phyloP scores from a whole-genome alignment of 2,797 vertebrate genomes.

The Siniperca obscura region DNA sequence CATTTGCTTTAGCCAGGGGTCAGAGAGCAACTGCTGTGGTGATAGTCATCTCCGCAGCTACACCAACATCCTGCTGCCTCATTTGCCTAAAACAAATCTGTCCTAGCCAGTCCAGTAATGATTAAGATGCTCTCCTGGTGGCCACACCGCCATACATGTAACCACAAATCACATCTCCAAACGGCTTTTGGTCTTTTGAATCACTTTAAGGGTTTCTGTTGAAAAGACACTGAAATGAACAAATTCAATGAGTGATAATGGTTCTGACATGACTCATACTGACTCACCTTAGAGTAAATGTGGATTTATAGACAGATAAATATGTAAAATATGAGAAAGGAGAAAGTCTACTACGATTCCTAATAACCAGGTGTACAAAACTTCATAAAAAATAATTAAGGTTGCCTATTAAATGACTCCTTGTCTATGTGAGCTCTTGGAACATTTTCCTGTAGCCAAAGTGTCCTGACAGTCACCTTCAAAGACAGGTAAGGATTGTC shows the following conservation, averaged over 20 bases:
- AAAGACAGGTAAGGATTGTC: constrained; percentile 35
- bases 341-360: background rate
- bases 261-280: background rate
- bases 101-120: constrained; percentile 23
- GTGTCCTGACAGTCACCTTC: constrained; percentile 52
- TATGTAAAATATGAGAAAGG: background rate
- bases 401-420: background rate
- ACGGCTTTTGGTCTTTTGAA: background rate
- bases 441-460: background rate
- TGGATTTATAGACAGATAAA: background rate
- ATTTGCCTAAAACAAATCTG: constrained; percentile 75
- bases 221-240: background rate
- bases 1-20: constrained; percentile 62
- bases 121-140: constrained; percentile 26
- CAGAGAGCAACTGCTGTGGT: constrained; percentile 60
- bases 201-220: background rate
- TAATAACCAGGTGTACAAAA: constrained; percentile 4
- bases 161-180: background rate
- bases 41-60: constrained; percentile 71
- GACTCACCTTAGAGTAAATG: too few species aligned
- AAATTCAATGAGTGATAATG: background rate
- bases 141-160: background rate
- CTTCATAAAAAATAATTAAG: background rate
- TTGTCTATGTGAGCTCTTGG: constrained; percentile 11
- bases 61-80: constrained; percentile 67